Evolutionary conservation across 1,140 invertebrate genomes (phyloP).

Genomic region (Ylistrum balloti): DNA sequence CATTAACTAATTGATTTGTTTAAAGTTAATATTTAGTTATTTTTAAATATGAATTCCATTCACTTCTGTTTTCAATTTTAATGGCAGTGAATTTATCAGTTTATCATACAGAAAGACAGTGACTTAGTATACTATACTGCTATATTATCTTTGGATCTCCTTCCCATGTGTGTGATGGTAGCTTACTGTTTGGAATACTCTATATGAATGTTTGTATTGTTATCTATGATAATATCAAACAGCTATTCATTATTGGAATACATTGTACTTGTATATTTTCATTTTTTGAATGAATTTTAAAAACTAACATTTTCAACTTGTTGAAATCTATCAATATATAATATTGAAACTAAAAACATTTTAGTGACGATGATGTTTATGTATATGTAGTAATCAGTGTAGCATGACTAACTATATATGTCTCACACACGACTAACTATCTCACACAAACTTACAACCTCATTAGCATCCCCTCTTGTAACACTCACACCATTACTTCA

Average conservation of each 20-base stretch:
- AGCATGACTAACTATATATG: too few species aligned
- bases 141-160: not conserved
- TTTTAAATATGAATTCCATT: too few species aligned
- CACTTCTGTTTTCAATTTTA: not conserved
- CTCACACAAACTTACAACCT: not conserved
- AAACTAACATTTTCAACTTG: not conserved
- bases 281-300: not conserved
- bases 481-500: not conserved
- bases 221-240: not conserved
- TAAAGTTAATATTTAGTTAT: too few species aligned
- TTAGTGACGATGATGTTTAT: too few species aligned
- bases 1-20: too few species aligned
- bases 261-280: not conserved
- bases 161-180: not conserved
- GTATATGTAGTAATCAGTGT: too few species aligned
- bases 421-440: not conserved
- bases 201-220: not conserved
- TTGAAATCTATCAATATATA: not conserved
- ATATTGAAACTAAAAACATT: too few species aligned
- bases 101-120: not conserved
- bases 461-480: not conserved
- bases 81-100: not conserved
- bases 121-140: not conserved
- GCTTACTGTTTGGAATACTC: not conserved
- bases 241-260: not conserved